Base-by-base conservation (phyloP, 2,888 invertebrate species). In the Ernsta delagoae region DNA sequence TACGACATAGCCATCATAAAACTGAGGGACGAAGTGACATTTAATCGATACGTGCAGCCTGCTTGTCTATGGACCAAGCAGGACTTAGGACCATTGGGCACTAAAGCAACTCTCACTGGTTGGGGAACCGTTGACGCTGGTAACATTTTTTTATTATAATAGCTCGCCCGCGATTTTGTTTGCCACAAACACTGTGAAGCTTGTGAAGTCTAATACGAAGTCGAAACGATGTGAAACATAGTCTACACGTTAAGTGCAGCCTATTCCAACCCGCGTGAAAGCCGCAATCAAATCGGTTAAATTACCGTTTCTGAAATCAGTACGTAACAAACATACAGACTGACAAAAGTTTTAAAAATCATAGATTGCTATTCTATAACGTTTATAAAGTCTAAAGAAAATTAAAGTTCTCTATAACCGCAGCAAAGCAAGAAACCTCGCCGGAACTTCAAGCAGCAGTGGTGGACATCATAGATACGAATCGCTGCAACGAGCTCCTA, bases 361-460 rank as follows among this genome's bases (percentile, higher is more conserved):
- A n/a, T n/a, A n/a, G n/a, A n/a, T n/a, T n/a, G n/a, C n/a, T n/a
- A n/a, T n/a, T n/a, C n/a, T n/a, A n/a, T n/a, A n/a, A n/a, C n/a
- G n/a, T n/a, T n/a, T n/a, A n/a, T n/a, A n/a, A n/a, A n/a, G n/a
- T n/a, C n/a, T n/a, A n/a, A n/a, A n/a, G n/a, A n/a, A n/a, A n/a
- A n/a, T n/a, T 41, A 41, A 39, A 1, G 3, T 11, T 0, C 0
- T 43, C 12, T 45, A n/a, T n/a, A 45, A 45, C 45, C 73, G 3
- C 72, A 85, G 85, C 73, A 34, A 74, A 76, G 6, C 76, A 68
- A 12, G 71, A 56, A 3, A 82, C 71, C 0, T 85, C 85, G 1
- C 82, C 85, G 3, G 82, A 81, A 39, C 82, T 89, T 0, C 86
- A 85, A 76, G 83, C 81, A 0, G 87, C 82, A 0, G 78, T 72